Percentiles rank a stretch among this genome's conserved stretches.
Conservation (phyloP, 2,113 vertebrate genomes). For the Amia ocellicauda region DNA sequence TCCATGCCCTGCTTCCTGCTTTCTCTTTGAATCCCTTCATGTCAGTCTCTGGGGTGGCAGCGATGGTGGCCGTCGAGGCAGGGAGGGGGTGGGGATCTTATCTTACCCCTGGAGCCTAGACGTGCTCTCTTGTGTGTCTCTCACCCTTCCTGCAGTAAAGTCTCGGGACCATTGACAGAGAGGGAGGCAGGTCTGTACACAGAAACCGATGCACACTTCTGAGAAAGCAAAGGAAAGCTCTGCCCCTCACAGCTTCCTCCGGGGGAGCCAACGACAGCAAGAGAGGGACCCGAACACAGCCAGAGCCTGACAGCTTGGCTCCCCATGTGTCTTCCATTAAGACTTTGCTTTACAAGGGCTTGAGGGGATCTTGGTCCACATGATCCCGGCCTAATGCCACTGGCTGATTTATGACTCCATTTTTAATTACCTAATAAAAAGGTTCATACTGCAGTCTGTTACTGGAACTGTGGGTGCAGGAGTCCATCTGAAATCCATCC, state of each 20-base stretch:
- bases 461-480: not conserved
- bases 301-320: not conserved
- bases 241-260: not conserved
- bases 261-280: not conserved
- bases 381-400: slow-evolving; percentile 8
- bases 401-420: slow-evolving; percentile 10
- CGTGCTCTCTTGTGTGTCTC: slow-evolving; percentile 3
- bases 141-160: slow-evolving; percentile 31
- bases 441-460: not conserved
- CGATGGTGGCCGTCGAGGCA: too few relatives aligned
- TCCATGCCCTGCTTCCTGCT: not conserved
- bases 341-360: not conserved
- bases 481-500: not conserved
- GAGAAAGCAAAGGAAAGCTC: slow-evolving; percentile 1
- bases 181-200: not conserved
- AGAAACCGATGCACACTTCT: not conserved
- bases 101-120: not conserved
- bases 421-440: slow-evolving; percentile 11
- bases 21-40: not conserved
- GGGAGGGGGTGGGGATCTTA: too few relatives aligned
- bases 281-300: not conserved
- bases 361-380: not conserved
- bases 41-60: slow-evolving; percentile 4
- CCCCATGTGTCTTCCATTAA: slow-evolving; percentile 7
- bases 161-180: slow-evolving; percentile 18